phyloP scores from a whole-genome alignment of 2,797 vertebrate genomes.

The Poecilia wingei region DNA sequence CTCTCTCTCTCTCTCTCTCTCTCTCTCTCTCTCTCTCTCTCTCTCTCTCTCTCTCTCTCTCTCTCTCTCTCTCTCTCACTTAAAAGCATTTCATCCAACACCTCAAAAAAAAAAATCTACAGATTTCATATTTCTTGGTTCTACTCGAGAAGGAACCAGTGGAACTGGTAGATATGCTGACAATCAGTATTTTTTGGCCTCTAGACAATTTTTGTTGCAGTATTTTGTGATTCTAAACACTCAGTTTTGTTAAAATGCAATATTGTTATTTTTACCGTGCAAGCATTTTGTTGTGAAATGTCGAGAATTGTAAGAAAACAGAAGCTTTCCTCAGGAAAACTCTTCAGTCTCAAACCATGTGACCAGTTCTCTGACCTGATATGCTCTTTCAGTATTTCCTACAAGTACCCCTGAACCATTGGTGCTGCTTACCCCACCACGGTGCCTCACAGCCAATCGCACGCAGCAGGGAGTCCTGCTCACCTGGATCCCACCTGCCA shows the following conservation, averaged over 20 bases:
- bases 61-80: background rate
- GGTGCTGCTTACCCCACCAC: conserved; percentile 90
- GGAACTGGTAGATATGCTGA: background rate
- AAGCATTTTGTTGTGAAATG: background rate
- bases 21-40: background rate
- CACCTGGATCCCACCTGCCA: conserved; percentile 90
- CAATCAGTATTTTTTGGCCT: background rate
- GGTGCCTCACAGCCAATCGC: conserved; percentile 90
- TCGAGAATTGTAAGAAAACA: background rate
- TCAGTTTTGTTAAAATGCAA: background rate
- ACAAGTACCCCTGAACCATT: conserved; percentile 85
- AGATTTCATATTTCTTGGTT: background rate
- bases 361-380: conserved; percentile 14
- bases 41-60: background rate
- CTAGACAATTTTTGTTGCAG: background rate
- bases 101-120: background rate
- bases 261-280: background rate
- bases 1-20: background rate
- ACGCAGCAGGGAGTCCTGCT: conserved; percentile 90
- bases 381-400: conserved; percentile 80
- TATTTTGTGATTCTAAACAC: background rate
- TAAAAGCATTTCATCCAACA: background rate
- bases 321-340: background rate
- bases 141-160: background rate
- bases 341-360: background rate